Evolutionary conservation across 2,113 vertebrate species (phyloP), one percentile per base, ranked within the genome.

Genomic region (Rattus norvegicus): DNA sequence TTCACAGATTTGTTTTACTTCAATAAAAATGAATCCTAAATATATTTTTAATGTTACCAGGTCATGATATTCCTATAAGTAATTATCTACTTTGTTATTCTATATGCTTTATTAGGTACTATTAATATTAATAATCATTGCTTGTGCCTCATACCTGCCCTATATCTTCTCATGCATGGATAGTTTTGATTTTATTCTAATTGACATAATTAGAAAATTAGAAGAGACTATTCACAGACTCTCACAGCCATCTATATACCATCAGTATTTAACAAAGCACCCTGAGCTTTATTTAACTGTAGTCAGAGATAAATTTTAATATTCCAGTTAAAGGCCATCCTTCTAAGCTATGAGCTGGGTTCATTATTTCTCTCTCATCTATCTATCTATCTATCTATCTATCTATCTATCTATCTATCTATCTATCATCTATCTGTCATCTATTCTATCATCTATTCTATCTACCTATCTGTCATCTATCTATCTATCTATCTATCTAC

Each of bases 181-280:
- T 59, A 30, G 72, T 13, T 22, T 83, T 93, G 54, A 36, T 93
- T 54, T 5, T 52, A 67, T 33, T n/a, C 36, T 86, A 63, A 47
- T 47, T 87, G 79, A 87, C 94, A 86, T 92, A 88, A 59, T 94
- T 89, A 49, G n/a, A 87, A 94, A 90, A 77, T 93, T 69, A 86
- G 16, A 89, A 81, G 52, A 88, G 47, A 90, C 22, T 10, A 6
- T 47, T 10, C 14, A 63, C 9, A 88, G 43, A 75, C 13, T 85
- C 90, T 22, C 39, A 77, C 4, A 87, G 16, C 20, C 7, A 69
- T 39, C 39, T 79, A 67, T 20, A 54, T 10, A 24, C 7, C 33
- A 59, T 91, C n/a, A 73, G 0, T 39, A 30, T 49, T 39, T 91
- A 76, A 43, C 26, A 36, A 14, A 49, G 5, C 70, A 81, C 65